Evolutionary conservation across 2,113 vertebrate genomes (phyloP), one percentile per base, ranked within the genome.

Genomic region (Fulica atra): DNA sequence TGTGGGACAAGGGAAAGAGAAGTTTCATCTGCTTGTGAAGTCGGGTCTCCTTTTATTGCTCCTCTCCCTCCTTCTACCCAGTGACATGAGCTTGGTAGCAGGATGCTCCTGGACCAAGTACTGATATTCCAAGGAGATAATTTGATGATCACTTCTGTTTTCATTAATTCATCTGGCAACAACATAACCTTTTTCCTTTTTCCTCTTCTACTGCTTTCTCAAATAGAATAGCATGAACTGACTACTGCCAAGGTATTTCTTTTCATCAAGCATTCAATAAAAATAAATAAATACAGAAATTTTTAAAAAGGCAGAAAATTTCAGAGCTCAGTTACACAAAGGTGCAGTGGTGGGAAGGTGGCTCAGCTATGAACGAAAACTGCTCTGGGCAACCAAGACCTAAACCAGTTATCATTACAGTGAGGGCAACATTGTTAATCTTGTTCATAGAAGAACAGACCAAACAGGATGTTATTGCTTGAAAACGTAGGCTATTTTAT

Each of bases 321-420:
- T 36, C 48, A 36, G 50, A 81, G 59, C 36, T 79, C 1, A 5
- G 46, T 42, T 50, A 33, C 53, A 50, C 44, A 56, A 57, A 28
- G 18, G 25, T 25, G 16, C 20, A 2, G 4, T 0, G 0, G 40
- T 16, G 46, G 16, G 48, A 13, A 28, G 42, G n/a, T 51, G 60
- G 38, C 48, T 48, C 64, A 38, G 53, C 40, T 19, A 6, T 17
- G 65, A 53, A 51, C 54, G 44, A 65, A 46, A 87, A 73, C 54
- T n/a, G 33, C 38, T 38, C 21, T 0, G 1, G 26, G 50, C n/a
- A 92, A 14, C 2, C 0, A 1, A 70, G 65, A 71, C 42, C 4
- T 7, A 70, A 78, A 57, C 29, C 54, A 40, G 29, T 70, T 42
- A 53, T 18, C 31, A 4, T 36, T 10, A 18, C 23, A 56, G 59